Conservation (phyloP, 1,140 invertebrate species). For the Dendroctonus valens region DNA sequence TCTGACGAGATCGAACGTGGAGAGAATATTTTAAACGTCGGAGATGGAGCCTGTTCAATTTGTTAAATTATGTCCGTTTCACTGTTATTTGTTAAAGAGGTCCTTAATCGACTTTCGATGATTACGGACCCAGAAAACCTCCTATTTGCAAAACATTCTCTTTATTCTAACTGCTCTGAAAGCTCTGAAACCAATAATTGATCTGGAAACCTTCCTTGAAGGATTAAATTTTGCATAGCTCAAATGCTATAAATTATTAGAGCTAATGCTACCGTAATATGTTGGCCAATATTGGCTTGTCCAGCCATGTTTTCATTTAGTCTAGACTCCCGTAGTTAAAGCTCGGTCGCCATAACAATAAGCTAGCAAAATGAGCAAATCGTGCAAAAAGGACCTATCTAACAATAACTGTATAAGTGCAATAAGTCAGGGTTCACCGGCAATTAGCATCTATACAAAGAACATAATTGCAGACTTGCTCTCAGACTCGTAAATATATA, state of each 20-base stretch:
- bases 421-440: conserved; percentile 33
- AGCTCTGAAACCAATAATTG: too few relatives aligned
- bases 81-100: too few relatives aligned
- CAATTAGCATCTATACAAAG: conserved; percentile 37
- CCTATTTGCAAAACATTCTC: too few relatives aligned
- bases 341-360: conserved; percentile 11
- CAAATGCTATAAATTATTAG: too few relatives aligned
- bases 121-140: too few relatives aligned
- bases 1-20: neutral
- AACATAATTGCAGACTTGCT: conserved; percentile 31
- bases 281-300: neutral
- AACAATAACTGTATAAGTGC: conserved; percentile 30
- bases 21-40: neutral
- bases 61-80: too few relatives aligned
- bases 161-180: too few relatives aligned
- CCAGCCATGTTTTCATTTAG: neutral
- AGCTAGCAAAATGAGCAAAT: conserved; percentile 22
- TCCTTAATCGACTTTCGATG: too few relatives aligned
- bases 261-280: too few relatives aligned
- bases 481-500: conserved; percentile 28
- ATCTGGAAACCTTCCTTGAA: too few relatives aligned
- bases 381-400: conserved; percentile 28
- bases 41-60: too few relatives aligned
- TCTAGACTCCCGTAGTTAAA: neutral
- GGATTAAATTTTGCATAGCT: too few relatives aligned